Evolutionary conservation across 2,888 invertebrate species (phyloP).

Genomic region (Spilosoma lubricipeda): DNA sequence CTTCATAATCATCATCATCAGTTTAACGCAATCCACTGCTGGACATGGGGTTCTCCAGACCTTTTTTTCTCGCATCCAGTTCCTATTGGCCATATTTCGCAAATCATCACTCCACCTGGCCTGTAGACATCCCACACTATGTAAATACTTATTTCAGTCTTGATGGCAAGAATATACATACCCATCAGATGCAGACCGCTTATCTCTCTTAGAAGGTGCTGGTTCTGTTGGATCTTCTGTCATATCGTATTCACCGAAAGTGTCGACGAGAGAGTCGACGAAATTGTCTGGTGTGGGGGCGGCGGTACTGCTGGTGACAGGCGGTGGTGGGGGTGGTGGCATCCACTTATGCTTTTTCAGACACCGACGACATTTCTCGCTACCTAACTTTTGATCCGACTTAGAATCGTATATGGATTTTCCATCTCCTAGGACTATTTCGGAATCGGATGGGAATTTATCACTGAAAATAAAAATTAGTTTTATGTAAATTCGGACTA

Average conservation of each 20-base stretch:
- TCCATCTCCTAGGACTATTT: conserved; percentile 91
- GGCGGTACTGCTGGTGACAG: background rate
- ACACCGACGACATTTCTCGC: conserved; percentile 61
- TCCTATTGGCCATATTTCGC: too few species aligned
- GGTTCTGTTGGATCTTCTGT: conserved; percentile 23
- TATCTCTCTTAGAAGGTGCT: conserved; percentile 28
- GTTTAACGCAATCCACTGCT: too few species aligned
- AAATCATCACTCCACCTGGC: too few species aligned
- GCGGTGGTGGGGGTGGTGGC: conserved; percentile 14
- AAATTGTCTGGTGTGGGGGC: conserved; percentile 17
- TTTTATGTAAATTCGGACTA: too few species aligned
- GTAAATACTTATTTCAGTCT: too few species aligned
- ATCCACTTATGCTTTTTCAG: conserved; percentile 46
- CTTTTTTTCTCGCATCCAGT: too few species aligned
- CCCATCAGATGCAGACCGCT: conserved; percentile 53
- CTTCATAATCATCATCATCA: too few species aligned
- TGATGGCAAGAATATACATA: conserved; percentile 13
- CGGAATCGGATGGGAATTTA: conserved; percentile 85
- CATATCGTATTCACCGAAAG: conserved; percentile 21
- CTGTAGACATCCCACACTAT: too few species aligned
- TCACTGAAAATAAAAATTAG: conserved; percentile 73
- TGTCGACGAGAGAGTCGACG: conserved; percentile 21
- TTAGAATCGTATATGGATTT: conserved; percentile 61
- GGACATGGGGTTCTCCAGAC: too few species aligned
- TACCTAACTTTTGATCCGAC: conserved; percentile 50